These are phyloP conservation scores for Apotomis betuletana DNA, from an alignment of 2,888 invertebrate genomes.

Conservation along the genomic window DNA sequence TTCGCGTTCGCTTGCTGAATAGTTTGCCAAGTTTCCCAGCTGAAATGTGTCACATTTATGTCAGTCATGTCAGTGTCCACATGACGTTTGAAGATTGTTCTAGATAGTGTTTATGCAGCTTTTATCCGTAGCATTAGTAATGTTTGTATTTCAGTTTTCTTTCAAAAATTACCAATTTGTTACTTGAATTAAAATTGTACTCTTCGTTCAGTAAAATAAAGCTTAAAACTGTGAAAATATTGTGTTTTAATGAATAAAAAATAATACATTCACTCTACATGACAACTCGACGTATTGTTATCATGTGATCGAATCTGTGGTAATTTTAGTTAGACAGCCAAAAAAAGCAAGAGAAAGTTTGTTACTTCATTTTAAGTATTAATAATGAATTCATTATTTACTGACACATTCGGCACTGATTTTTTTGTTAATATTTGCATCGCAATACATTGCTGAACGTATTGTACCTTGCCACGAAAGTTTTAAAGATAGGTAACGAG, in stretches of 20 bases:
- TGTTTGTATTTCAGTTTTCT: not conserved
- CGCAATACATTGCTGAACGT: slow-evolving; percentile 6
- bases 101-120: not conserved
- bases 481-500: slow-evolving; percentile 19
- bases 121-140: not conserved
- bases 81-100: slow-evolving; percentile 14
- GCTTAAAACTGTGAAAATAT: too few relatives aligned
- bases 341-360: slow-evolving; percentile 42
- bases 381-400: slow-evolving; percentile 35
- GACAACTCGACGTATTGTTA: slow-evolving; percentile 29
- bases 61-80: slow-evolving; percentile 30
- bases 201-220: too few relatives aligned
- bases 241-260: not conserved
- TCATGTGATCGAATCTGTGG: slow-evolving; percentile 42
- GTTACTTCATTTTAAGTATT: slow-evolving; percentile 34
- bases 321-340: slow-evolving; percentile 37
- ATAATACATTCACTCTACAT: not conserved
- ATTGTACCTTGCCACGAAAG: slow-evolving; percentile 5
- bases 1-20: not conserved
- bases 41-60: slow-evolving; percentile 38
- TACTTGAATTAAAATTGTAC: not conserved
- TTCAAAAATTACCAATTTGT: not conserved
- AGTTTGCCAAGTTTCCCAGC: slow-evolving; percentile 14
- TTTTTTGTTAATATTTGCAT: slow-evolving; percentile 7
- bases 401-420: slow-evolving; percentile 17